Conservation (phyloP, 2,888 invertebrate species). For the Liodrosophila aerea region DNA sequence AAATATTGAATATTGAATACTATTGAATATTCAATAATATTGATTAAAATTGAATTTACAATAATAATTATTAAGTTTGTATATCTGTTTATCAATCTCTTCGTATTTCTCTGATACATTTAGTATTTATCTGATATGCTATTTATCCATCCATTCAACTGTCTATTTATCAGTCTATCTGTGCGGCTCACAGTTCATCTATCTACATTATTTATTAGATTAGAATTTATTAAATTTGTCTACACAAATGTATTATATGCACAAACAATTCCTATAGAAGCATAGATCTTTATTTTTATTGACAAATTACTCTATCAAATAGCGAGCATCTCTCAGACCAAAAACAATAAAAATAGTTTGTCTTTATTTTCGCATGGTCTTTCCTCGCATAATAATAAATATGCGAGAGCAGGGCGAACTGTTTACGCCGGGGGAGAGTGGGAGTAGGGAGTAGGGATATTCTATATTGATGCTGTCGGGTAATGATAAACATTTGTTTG, state of each 20-base stretch:
- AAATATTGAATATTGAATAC: no score
- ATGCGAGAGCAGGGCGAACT: conserved; percentile 6
- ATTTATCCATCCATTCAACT: no score
- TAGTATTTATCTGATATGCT: no score
- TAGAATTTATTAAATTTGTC: background rate
- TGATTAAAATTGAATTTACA: no score
- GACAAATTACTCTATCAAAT: conserved; percentile 62
- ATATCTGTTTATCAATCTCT: no score
- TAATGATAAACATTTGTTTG: conserved; percentile 59
- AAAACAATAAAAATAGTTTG: conserved; percentile 46
- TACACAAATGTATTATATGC: background rate
- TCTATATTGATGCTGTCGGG: conserved; percentile 38
- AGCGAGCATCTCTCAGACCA: conserved; percentile 7
- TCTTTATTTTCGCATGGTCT: conserved; percentile 25
- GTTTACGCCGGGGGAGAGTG: no score
- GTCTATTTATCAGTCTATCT: no score
- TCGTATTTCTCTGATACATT: no score
- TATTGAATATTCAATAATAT: no score
- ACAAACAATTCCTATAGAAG: conserved; percentile 4
- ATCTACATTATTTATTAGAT: background rate
- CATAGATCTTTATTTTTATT: conserved; percentile 39
- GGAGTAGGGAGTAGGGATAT: background rate
- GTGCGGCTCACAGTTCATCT: no score
- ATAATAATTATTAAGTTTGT: no score
- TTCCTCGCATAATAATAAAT: conserved; percentile 18